These are phyloP conservation scores for Agrypnus murinus DNA, from an alignment of 2,888 invertebrate species.

Conservation along the genomic window DNA sequence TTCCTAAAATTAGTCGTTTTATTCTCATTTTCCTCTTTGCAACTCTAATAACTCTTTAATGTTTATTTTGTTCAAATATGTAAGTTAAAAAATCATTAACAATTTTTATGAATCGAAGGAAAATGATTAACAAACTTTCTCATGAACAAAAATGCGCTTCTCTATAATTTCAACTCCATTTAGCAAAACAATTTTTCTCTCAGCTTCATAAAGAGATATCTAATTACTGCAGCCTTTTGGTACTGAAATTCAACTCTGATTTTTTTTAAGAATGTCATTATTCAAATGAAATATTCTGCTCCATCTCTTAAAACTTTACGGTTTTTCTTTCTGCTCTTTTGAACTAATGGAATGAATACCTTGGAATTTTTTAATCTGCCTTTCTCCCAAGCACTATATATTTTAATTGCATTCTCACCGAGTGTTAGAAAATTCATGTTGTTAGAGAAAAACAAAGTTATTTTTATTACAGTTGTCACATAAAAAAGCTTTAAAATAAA, in stretches of 20 bases:
- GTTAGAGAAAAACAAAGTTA: too few relatives aligned
- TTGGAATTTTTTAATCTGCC: constrained; percentile 13
- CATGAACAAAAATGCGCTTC: too few relatives aligned
- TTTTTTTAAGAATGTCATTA: constrained; percentile 9
- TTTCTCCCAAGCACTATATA: background rate
- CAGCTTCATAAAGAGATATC: constrained; percentile 6
- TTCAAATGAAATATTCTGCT: constrained; percentile 11
- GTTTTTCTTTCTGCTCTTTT: background rate
- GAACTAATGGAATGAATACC: background rate
- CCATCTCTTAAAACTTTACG: background rate
- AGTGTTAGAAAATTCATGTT: too few relatives aligned
- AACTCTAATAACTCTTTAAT: too few relatives aligned
- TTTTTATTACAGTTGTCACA: too few relatives aligned
- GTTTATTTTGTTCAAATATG: too few relatives aligned
- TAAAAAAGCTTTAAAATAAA: too few relatives aligned
- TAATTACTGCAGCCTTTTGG: constrained; percentile 6
- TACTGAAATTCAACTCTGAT: constrained; percentile 3
- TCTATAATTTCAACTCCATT: background rate
- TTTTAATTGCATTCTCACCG: constrained; percentile 10
- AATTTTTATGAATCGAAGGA: too few relatives aligned
- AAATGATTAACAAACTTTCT: too few relatives aligned
- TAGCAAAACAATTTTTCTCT: constrained; percentile 6
- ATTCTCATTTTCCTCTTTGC: too few relatives aligned
- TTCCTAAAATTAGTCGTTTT: constrained; percentile 3
- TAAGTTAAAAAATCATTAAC: too few relatives aligned